phyloP scores from a whole-genome alignment of 2,113 vertebrate genomes.

The Pseudonaja textilis region DNA sequence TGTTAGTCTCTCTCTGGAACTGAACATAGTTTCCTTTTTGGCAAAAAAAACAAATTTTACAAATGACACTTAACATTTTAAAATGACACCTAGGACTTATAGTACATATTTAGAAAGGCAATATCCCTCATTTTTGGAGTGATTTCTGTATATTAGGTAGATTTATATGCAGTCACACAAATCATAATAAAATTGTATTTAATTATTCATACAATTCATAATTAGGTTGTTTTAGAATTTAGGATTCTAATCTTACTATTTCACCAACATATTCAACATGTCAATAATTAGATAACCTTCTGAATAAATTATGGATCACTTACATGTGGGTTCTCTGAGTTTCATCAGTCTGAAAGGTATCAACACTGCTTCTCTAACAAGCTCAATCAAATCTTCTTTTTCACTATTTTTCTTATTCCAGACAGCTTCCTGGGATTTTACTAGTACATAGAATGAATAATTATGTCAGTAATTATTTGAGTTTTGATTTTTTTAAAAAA shows the following conservation, averaged over 20 bases:
- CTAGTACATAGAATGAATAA: background rate
- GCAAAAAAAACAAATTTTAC: too few relatives aligned
- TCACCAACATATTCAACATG: background rate
- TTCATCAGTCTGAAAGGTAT: background rate
- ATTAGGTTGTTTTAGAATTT: background rate
- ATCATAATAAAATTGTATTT: background rate
- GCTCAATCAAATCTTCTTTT: background rate
- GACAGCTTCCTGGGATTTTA: background rate
- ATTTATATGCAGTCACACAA: background rate
- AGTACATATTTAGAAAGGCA: too few relatives aligned
- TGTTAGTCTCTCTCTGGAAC: too few relatives aligned
- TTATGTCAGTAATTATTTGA: background rate
- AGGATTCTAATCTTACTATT: background rate
- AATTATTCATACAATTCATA: background rate
- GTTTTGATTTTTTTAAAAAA: background rate
- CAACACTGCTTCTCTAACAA: background rate
- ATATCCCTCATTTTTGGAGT: background rate
- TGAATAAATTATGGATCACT: background rate
- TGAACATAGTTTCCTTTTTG: too few relatives aligned
- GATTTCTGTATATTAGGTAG: background rate
- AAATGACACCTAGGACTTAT: too few relatives aligned
- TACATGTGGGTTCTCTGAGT: background rate
- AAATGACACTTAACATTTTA: too few relatives aligned
- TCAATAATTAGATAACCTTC: background rate
- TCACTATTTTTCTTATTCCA: background rate